Percentiles rank a stretch among this genome's conserved stretches.
Conservation (phyloP, 2,888 invertebrate species). For the Melieria omissa region DNA sequence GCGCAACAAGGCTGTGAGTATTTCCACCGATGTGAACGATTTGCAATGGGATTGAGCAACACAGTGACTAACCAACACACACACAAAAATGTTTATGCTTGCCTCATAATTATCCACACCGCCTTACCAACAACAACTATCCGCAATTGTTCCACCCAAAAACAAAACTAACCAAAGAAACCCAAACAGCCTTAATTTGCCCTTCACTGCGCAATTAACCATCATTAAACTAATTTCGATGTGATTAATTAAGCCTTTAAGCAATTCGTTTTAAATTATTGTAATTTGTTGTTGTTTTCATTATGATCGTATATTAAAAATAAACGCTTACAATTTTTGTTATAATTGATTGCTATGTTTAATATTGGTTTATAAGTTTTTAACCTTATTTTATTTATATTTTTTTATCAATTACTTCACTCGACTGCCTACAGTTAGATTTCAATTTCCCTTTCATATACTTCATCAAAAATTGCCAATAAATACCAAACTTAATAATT, state of each 20-base stretch:
- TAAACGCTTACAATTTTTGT: conserved; percentile 2
- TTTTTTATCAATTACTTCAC: neutral
- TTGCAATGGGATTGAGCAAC: conserved; percentile 51
- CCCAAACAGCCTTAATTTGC: neutral
- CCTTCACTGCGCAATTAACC: neutral
- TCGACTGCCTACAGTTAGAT: neutral
- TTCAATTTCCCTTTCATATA: neutral
- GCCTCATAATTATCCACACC: no score
- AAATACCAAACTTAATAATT: neutral
- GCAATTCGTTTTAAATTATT: no score
- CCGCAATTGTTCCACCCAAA: conserved; percentile 7
- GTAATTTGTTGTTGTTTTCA: neutral
- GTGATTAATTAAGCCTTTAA: no score
- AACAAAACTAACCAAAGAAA: conserved; percentile 16
- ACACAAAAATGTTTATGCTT: neutral
- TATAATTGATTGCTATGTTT: neutral
- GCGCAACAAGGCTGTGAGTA: conserved; percentile 72
- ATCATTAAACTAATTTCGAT: neutral
- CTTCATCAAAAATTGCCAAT: neutral
- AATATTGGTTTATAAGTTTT: neutral
- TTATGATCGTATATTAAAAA: neutral
- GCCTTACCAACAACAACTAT: neutral
- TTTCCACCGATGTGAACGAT: conserved; percentile 53
- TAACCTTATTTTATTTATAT: neutral
- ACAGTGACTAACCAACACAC: conserved; percentile 39